These are phyloP conservation scores for Chunga burmeisteri DNA, from an alignment of 2,113 vertebrate species.

Conservation along the genomic window DNA sequence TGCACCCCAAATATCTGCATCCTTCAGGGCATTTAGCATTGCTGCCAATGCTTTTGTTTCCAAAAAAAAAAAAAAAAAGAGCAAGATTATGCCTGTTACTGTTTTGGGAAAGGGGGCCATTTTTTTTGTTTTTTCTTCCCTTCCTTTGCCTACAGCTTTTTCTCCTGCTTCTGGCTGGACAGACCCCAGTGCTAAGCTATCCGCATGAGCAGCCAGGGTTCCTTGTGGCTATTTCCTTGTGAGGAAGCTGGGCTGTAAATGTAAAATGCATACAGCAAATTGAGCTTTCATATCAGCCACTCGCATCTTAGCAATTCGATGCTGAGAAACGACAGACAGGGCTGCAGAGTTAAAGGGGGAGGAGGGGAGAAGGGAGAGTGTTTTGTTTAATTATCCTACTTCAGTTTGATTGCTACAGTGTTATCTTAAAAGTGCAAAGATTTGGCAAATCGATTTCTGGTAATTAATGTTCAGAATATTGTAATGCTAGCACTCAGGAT, in stretches of 20 bases:
- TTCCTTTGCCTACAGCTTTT: neutral
- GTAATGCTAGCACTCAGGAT: neutral
- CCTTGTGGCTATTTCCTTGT: neutral
- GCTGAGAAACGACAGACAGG: neutral
- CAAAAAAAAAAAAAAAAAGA: neutral
- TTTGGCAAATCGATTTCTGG: neutral
- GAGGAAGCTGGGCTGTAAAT: neutral
- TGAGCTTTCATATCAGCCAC: neutral
- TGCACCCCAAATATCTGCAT: neutral
- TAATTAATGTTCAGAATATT: neutral
- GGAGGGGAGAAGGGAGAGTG: neutral
- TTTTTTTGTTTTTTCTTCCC: neutral
- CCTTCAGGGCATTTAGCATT: neutral
- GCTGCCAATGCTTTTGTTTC: neutral
- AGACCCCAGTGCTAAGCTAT: neutral
- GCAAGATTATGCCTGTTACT: neutral
- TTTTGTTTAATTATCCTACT: neutral
- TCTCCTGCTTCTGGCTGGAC: neutral
- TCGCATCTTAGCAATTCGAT: accelerated
- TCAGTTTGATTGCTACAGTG: neutral
- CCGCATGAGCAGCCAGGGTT: accelerated
- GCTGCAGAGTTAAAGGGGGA: neutral
- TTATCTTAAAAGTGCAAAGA: neutral
- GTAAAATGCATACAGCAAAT: neutral
- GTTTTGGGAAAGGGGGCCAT: neutral